Percentiles rank a stretch among this genome's conserved stretches.
Conservation (phyloP, 2,888 invertebrate species). For the Acanthococcus lagerstroemiae region DNA sequence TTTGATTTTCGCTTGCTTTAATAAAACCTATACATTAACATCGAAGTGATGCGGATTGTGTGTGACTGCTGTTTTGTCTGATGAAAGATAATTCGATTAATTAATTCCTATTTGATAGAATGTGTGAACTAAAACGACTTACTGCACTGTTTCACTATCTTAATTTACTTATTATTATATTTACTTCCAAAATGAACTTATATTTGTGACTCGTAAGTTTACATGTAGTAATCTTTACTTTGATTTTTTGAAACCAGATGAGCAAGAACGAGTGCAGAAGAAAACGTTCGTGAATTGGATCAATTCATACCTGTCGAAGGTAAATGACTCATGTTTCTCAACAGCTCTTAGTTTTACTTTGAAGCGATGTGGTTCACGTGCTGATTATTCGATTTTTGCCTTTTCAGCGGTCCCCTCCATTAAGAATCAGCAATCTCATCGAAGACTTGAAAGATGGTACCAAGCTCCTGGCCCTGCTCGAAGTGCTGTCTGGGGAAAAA, state of each 20-base stretch:
- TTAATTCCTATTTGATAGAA: too few species aligned
- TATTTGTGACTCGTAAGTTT: neutral
- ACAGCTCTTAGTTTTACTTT: neutral
- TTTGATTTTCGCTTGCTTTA: too few species aligned
- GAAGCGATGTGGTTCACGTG: neutral
- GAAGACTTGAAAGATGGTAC: conserved; percentile 94
- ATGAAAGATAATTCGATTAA: too few species aligned
- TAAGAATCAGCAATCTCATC: conserved; percentile 86
- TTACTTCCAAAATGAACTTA: neutral
- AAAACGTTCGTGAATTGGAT: conserved; percentile 99
- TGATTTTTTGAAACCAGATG: conserved; percentile 65
- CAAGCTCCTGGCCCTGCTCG: conserved; percentile 78
- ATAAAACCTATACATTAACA: too few species aligned
- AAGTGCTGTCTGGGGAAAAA: conserved; percentile 90
- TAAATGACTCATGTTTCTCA: conserved; percentile 50
- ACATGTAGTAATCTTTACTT: too few species aligned
- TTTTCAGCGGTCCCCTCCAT: conserved; percentile 76
- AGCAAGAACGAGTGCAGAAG: conserved; percentile 97
- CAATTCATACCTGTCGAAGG: conserved; percentile 92
- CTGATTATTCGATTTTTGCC: neutral
- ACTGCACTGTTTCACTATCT: too few species aligned
- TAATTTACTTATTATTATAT: too few species aligned
- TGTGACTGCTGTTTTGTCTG: too few species aligned
- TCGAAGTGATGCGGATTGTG: too few species aligned
- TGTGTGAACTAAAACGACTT: too few species aligned